Base-by-base conservation (phyloP, 1,140 invertebrate genomes). In the Trichoplusia ni region DNA sequence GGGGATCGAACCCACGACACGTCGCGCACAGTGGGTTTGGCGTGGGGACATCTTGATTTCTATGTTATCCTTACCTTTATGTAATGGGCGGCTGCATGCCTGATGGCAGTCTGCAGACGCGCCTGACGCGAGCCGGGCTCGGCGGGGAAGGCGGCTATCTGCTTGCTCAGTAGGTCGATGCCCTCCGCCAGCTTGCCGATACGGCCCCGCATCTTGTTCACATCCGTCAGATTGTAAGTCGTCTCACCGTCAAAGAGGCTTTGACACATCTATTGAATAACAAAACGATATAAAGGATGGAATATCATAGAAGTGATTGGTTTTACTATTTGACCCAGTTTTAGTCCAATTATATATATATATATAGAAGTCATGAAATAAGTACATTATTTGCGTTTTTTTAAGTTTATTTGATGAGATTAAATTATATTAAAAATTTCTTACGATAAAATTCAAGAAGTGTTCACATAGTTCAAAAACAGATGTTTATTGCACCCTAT, bases 131-230 rank as follows among this genome's bases (percentile, higher is more conserved):
- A 93, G 21, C 93, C 91, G 29, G 92, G 90, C 27, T 91, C 86
- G 19, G 92, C 92, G 9, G 94, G 94, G 37, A 96, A 90, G 3
- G 92, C 90, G 1, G 93, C 89, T 64, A 98, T 97, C 84, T 94
- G 94, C 87, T 97, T 97, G 80, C 96, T 97, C 31, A 93, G 86
- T 27, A 92, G 80, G 90, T 99, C 98, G 64, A 99, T 96, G 44
- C 93, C 94, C 85, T 98, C 97, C 1, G 97, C 97, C 42, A 97
- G 91, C 81, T 95, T 96, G 0, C 96, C 94, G 9, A 99, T 94
- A 77, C 96, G 95, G 1, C 94, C 92, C 65, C 97, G 92, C 60
- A 98, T 86, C 7, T 95, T 92, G 81, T 97, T 95, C 6, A 97
- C 96, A 84, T 98, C 96, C 27, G 93, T 90, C 18, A 99, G 82